Conservation (phyloP, 2,888 invertebrate species). For the Ametastegia equiseti region DNA sequence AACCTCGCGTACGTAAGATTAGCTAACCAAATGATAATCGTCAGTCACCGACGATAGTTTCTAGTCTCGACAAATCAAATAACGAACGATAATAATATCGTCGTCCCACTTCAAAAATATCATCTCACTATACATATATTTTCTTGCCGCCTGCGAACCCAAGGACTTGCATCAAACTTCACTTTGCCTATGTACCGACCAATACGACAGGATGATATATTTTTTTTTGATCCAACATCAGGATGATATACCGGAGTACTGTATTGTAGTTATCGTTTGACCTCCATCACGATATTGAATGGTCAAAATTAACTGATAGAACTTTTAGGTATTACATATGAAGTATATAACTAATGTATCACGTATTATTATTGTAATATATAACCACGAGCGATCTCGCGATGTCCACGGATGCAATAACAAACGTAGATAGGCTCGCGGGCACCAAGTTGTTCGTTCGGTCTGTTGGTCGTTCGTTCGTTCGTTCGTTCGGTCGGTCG, state of each 20-base stretch:
- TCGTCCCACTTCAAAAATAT: too few species aligned
- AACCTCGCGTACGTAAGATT: neutral
- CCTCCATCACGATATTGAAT: neutral
- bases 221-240: too few species aligned
- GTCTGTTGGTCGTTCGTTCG: neutral
- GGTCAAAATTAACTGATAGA: neutral
- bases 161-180: neutral
- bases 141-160: neutral
- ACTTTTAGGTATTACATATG: neutral
- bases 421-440: conserved; percentile 18
- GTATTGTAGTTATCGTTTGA: too few species aligned
- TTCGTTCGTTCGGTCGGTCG: neutral
- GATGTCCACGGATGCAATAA: conserved; percentile 23
- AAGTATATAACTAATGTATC: neutral
- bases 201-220: neutral
- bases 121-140: conserved; percentile 10
- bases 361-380: neutral
- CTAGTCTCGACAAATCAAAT: neutral
- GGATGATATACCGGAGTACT: too few species aligned
- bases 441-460: neutral
- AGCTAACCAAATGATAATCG: neutral
- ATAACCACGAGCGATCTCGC: neutral
- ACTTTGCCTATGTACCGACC: neutral
- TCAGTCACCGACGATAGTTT: neutral
- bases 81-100: too few species aligned